These are phyloP conservation scores for Limulus polyphemus DNA, from an alignment of 2,888 invertebrate genomes.

Conservation along the genomic window DNA sequence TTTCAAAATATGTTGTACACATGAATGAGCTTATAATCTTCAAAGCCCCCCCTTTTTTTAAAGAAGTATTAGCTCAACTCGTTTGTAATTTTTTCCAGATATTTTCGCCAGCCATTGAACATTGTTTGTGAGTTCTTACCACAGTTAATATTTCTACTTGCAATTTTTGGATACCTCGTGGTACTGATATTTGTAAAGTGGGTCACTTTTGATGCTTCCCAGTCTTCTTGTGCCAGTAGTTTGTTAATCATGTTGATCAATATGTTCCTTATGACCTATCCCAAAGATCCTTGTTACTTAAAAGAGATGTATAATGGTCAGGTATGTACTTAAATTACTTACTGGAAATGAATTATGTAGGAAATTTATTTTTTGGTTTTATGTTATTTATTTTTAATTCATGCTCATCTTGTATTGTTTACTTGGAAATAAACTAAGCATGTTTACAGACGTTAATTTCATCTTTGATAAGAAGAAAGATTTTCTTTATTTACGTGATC, in stretches of 20 bases:
- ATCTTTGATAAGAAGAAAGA: no score
- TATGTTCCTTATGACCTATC: slow-evolving; percentile 79
- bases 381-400: no score
- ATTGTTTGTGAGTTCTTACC: slow-evolving; percentile 90
- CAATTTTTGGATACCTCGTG: slow-evolving; percentile 90
- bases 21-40: not conserved
- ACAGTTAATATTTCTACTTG: slow-evolving; percentile 75
- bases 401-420: no score
- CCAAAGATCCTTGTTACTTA: slow-evolving; percentile 24
- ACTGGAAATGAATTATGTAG: no score
- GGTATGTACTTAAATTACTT: slow-evolving; percentile 12
- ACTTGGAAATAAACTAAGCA: no score
- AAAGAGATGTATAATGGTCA: slow-evolving; percentile 24
- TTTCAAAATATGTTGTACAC: not conserved
- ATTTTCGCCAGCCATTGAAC: slow-evolving; percentile 52
- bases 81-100: slow-evolving; percentile 31
- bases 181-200: slow-evolving; percentile 92
- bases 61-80: not conserved
- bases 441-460: no score
- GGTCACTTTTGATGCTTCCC: slow-evolving; percentile 46
- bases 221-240: slow-evolving; percentile 70
- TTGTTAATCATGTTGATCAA: slow-evolving; percentile 96
- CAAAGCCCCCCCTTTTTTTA: not conserved
- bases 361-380: no score
- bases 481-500: no score